Base-by-base conservation (phyloP, 2,888 invertebrate genomes). In the Phalangium opilio region DNA sequence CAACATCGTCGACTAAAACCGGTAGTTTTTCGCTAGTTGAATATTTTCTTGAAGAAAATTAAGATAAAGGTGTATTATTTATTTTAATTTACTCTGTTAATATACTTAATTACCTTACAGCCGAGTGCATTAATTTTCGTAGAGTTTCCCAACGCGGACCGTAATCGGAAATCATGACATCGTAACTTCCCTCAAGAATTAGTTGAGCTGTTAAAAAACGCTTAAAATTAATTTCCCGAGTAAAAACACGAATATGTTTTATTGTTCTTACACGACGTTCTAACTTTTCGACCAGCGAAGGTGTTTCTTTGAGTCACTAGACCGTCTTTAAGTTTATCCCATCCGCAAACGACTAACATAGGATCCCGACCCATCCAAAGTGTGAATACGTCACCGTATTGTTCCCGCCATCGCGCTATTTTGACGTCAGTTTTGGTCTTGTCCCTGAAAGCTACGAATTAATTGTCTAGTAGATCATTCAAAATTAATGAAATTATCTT, bases 301-400 rank as follows among this genome's bases (percentile, higher is more conserved):
- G 35, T 38, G 21, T 45, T 38, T 5, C 19, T 45, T 19, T 21
- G 35, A 7, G 20, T 14, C 7, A 53, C 41, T 3, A 54, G 51
- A 4, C 57, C 58, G 2, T 58, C 57, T 17, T 56, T 54, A 5
- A 55, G 21, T 17, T 50, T 45, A 4, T 57, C 55, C 36, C 53
- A 58, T 40, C 52, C 51, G 10, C 48, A 49, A 18, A 58, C 41
- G 3, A 47, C 14, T 18, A 57, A 47, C 0, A 59, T 50, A 15
- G 45, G 38, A 1, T 55, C 57, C 11, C 38, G 20, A 1, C 57
- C 58, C 14, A 52, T 41, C 53, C 53, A 59, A 7, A 59, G 14
- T 2, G 59, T 59, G 47, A 49, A 59, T 11, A 56, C 50, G 3
- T 55, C 54, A 7, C 59, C 59, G 42, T 58, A 59, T 8, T 43